Conservation (phyloP, 1,140 invertebrate genomes). For the Hormaphis cornu region DNA sequence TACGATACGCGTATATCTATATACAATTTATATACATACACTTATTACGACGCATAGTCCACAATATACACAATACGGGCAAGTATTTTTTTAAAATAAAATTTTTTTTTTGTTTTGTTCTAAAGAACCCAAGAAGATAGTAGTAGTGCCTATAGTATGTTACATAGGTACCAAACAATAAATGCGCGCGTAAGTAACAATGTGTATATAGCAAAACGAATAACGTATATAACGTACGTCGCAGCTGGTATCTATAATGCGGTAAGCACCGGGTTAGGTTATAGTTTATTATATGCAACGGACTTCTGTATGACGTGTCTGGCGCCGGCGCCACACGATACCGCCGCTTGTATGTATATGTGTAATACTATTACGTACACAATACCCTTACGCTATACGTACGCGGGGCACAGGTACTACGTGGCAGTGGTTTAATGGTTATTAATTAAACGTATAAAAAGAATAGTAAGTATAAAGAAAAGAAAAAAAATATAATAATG, state of each 20-base stretch:
- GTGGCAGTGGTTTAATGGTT: conserved; percentile 8
- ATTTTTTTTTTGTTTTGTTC: neutral
- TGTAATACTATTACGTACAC: neutral
- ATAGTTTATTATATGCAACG: neutral
- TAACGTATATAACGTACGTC: no score
- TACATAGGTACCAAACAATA: no score
- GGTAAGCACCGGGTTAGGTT: no score
- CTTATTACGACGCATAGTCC: no score
- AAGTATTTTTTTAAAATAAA: neutral
- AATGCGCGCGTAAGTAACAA: neutral
- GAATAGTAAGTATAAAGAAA: neutral
- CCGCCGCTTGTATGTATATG: no score
- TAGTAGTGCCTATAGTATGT: neutral
- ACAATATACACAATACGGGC: neutral
- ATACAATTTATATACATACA: no score
- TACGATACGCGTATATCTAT: neutral
- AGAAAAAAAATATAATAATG: neutral
- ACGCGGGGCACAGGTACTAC: neutral
- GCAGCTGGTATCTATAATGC: no score
- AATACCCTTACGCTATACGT: neutral
- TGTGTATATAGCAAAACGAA: neutral
- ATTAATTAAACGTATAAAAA: conserved; percentile 19
- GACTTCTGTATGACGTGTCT: conserved; percentile 8
- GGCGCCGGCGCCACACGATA: conserved; percentile 24
- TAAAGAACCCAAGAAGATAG: neutral